Base-by-base conservation (phyloP, 2,888 invertebrate genomes). In the Amblyjoppa fuscipennis region DNA sequence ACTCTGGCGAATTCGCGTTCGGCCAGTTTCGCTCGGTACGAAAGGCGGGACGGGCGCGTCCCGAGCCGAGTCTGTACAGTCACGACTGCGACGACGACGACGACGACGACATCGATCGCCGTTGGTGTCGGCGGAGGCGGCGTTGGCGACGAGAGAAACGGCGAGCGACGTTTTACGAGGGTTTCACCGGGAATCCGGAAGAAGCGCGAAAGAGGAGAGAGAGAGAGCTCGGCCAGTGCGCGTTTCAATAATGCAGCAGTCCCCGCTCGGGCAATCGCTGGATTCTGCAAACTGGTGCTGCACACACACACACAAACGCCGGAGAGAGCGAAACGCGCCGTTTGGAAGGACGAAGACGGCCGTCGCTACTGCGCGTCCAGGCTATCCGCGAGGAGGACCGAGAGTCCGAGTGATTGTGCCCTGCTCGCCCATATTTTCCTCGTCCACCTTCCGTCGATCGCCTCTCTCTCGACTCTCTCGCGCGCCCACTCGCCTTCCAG, bases 41-140 rank as follows among this genome's bases (percentile, higher is more conserved):
- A 61, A 45, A 38, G 70, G 61, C 13, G 51, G 64, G 51, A 16
- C 76, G 76, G 76, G 64, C 76, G 76, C 59, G 59, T 59, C 51
- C 51, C 51, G 69, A 74, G 20, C 51, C 76, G 74, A 73, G 79
- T 53, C 61, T 75, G 75, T 70, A 75, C 34, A 68, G 68, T 74
- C 70, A 45, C 45, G 45, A 45, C 45, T 13, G 13, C 45, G 13
- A 13, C 45, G 64, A 53, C 59, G 53, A 77, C 84, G 79, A 70
- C 69, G 84, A 66, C 84, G 84, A 77, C 84, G 85, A 85, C 85
- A 85, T 85, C 85, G 85, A 85, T 85, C 85, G 85, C 70, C 64
- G 78, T 75, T 79, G 85, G 81, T 81, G 81, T 81, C 81, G 81
- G 76, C 7, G 38, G 66, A 49, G 76, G 51, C 76, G 69, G 69